phyloP scores from a whole-genome alignment of 2,113 vertebrate species.

The Cephalopterus ornatus region DNA sequence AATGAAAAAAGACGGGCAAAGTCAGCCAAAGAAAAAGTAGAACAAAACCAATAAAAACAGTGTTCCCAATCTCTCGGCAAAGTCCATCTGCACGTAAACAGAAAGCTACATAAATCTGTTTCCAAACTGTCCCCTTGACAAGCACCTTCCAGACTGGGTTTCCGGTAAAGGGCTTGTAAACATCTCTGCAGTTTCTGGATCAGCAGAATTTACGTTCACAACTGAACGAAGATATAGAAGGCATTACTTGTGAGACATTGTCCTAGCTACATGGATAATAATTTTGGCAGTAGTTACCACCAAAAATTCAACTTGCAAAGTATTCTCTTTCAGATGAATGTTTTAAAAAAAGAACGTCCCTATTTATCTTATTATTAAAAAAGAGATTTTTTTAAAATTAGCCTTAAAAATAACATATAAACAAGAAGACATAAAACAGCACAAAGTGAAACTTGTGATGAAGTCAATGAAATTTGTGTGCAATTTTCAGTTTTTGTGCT shows the following conservation, averaged over 20 bases:
- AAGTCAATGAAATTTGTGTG: neutral
- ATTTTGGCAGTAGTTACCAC: neutral
- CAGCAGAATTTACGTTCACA: neutral
- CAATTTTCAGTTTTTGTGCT: neutral
- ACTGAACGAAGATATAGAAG: rapidly evolving
- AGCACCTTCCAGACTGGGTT: neutral
- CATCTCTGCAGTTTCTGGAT: neutral
- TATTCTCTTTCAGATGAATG: neutral
- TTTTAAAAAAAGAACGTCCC: neutral
- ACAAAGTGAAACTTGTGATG: neutral
- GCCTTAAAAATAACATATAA: neutral
- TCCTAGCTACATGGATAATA: neutral
- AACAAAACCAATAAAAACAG: neutral
- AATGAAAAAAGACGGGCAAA: neutral
- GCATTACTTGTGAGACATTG: neutral
- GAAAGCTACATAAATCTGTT: neutral
- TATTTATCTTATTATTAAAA: neutral
- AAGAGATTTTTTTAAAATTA: neutral
- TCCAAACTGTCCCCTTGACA: neutral
- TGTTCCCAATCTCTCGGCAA: neutral
- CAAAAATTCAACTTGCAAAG: neutral
- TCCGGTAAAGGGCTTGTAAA: neutral
- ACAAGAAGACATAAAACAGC: neutral
- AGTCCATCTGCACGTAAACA: neutral
- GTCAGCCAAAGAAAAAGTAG: conserved; percentile 20